These are phyloP conservation scores for Alectura lathami DNA, from an alignment of 2,113 vertebrate genomes.

Conservation along the genomic window DNA sequence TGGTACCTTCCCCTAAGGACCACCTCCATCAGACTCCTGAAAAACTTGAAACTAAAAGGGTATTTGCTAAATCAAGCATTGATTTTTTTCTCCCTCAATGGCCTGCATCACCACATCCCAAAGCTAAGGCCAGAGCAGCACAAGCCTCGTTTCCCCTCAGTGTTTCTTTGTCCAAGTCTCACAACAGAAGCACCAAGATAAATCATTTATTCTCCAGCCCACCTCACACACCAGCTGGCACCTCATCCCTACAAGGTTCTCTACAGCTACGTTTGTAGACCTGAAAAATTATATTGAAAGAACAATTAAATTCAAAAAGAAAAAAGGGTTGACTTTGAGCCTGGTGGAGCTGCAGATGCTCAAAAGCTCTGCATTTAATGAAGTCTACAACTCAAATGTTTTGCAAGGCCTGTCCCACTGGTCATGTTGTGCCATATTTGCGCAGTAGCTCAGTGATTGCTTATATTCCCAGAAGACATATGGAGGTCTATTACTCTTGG, in stretches of 20 bases:
- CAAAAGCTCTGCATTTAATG: not conserved
- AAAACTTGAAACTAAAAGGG: not conserved
- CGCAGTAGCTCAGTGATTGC: not conserved
- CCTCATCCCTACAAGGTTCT: not conserved
- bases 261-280: not conserved
- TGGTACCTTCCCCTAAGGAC: not conserved
- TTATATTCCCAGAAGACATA: not conserved
- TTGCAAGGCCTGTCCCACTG: not conserved
- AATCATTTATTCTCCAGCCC: not conserved
- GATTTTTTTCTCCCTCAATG: not conserved
- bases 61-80: not conserved
- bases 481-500: not conserved
- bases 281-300: not conserved
- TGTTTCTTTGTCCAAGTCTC: not conserved
- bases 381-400: not conserved
- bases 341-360: not conserved
- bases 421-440: not conserved
- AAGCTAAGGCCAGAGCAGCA: not conserved
- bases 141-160: not conserved
- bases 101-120: not conserved
- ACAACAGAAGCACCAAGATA: not conserved
- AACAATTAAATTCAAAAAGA: not conserved
- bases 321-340: not conserved
- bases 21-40: not conserved
- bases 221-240: not conserved